phyloP scores from a whole-genome alignment of 2,113 vertebrate genomes.

The Myotis yumanensis region DNA sequence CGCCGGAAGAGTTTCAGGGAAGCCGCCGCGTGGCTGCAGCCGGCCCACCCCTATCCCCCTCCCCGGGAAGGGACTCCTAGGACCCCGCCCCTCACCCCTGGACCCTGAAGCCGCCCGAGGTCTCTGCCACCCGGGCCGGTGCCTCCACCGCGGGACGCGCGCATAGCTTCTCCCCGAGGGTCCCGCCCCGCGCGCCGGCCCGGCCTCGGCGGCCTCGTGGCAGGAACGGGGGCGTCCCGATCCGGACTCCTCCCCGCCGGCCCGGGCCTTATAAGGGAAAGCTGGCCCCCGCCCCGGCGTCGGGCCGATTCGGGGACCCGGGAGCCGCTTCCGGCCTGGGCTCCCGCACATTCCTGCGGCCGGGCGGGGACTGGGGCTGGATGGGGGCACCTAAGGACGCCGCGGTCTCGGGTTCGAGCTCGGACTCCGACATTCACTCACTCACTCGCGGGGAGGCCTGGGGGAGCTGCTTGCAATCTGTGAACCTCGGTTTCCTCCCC shows the following conservation, averaged over 20 bases:
- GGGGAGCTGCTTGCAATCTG: not conserved
- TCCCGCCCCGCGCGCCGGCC: not conserved
- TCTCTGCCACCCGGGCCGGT: not conserved
- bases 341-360: conserved; percentile 57
- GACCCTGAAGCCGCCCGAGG: not conserved
- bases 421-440: not conserved
- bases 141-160: not conserved
- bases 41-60: not conserved
- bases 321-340: not conserved
- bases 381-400: not conserved
- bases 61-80: not conserved
- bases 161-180: not conserved
- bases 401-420: no score
- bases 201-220: conserved; percentile 56
- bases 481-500: not conserved
- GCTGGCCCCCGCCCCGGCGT: not conserved
- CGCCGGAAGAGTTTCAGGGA: not conserved
- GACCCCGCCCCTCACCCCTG: not conserved
- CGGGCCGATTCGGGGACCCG: not conserved
- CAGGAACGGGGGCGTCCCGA: conserved; percentile 43
- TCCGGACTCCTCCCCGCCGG: conserved; percentile 64
- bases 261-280: conserved; percentile 68
- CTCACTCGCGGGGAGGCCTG: fast-evolving
- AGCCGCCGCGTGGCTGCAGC: not conserved
- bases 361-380: not conserved